phyloP scores from a whole-genome alignment of 1,140 invertebrate species.

The Vanessa atalanta region DNA sequence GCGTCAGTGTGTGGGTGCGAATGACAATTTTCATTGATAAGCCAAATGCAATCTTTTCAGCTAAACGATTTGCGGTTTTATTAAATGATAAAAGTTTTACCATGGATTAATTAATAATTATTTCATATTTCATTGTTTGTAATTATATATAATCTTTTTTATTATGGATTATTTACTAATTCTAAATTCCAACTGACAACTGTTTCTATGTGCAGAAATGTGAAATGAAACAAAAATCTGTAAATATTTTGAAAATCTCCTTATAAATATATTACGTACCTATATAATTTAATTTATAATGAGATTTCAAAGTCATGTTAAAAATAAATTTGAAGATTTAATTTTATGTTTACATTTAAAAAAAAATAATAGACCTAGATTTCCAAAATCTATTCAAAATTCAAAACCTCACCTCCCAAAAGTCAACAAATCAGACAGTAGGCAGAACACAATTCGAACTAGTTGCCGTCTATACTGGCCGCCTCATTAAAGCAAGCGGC shows the following conservation, averaged over 20 bases:
- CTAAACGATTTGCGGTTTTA: slow-evolving; percentile 26
- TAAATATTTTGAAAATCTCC: no score
- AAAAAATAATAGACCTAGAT: not conserved
- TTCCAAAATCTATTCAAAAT: slow-evolving; percentile 31
- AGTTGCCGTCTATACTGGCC: slow-evolving; percentile 68
- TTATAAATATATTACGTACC: no score
- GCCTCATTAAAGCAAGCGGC: slow-evolving; percentile 74
- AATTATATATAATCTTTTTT: no score
- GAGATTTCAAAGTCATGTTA: no score
- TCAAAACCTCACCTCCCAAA: slow-evolving; percentile 28
- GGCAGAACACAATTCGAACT: slow-evolving; percentile 66
- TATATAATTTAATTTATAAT: no score
- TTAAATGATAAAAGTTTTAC: slow-evolving; percentile 13
- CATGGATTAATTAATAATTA: not conserved
- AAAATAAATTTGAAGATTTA: no score
- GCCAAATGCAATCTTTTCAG: slow-evolving; percentile 35
- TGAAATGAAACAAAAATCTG: no score
- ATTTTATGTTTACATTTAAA: not conserved
- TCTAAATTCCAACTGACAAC: no score
- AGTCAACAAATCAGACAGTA: slow-evolving; percentile 55
- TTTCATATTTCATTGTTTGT: not conserved
- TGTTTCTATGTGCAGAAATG: no score
- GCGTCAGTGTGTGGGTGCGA: slow-evolving; percentile 43
- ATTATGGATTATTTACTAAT: no score
- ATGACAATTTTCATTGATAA: slow-evolving; percentile 40